Percentiles rank a stretch among this genome's conserved stretches.
phyloP scores from a whole-genome alignment of 1,140 invertebrate genomes.

The Drosophila albomicans region DNA sequence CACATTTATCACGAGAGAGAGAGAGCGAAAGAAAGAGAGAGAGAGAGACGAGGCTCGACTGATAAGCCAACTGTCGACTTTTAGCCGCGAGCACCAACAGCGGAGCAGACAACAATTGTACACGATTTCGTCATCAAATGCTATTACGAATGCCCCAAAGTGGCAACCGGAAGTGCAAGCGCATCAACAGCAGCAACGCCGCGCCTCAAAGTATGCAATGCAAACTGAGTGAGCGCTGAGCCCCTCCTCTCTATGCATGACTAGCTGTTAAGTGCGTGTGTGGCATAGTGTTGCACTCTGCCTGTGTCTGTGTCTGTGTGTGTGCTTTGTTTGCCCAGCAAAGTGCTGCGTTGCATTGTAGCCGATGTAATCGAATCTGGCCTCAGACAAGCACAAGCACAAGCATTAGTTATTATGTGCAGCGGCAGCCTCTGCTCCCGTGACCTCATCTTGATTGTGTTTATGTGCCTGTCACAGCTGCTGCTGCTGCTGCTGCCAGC shows the following conservation, averaged over 20 bases:
- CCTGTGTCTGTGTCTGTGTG: constrained; percentile 9
- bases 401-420: constrained; percentile 38
- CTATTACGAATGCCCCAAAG: constrained; percentile 20
- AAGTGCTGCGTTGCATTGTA: constrained; percentile 64
- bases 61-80: constrained; percentile 55
- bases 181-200: neutral
- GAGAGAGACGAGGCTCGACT: constrained; percentile 7
- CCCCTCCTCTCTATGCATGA: constrained; percentile 12
- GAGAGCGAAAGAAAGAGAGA: neutral
- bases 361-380: constrained; percentile 76
- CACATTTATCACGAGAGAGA: neutral
- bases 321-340: constrained; percentile 67
- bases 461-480: neutral
- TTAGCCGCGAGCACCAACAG: constrained; percentile 26
- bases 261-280: constrained; percentile 9
- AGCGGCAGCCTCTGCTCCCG: constrained; percentile 45
- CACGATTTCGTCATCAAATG: constrained; percentile 63
- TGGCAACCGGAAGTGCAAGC: constrained; percentile 30
- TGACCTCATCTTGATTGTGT: constrained; percentile 72
- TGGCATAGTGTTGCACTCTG: neutral
- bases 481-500: constrained; percentile 12
- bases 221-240: constrained; percentile 22
- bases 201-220: constrained; percentile 63
- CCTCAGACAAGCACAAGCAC: constrained; percentile 6
- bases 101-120: constrained; percentile 61